Conservation (phyloP, 2,113 vertebrate genomes). For the Seriola aureovittata region DNA sequence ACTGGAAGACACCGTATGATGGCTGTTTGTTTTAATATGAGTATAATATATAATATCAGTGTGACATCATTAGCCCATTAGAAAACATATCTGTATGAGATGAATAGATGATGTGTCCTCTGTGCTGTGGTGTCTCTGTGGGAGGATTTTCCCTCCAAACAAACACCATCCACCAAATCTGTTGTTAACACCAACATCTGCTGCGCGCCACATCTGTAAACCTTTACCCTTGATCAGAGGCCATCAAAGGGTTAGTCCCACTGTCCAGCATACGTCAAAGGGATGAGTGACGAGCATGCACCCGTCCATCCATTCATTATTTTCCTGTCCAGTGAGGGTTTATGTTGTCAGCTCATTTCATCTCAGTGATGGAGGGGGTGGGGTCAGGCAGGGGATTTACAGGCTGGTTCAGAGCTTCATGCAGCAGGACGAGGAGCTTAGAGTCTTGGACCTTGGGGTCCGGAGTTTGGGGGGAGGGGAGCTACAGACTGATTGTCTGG, state of each 20-base stretch:
- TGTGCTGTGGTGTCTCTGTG: background rate
- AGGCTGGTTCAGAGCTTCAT: constrained; percentile 27
- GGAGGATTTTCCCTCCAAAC: constrained; percentile 36
- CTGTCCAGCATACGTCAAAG: constrained; percentile 26
- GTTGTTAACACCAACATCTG: constrained; percentile 37
- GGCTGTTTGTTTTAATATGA: no score
- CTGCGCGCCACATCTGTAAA: constrained; percentile 16
- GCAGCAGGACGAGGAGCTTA: constrained; percentile 4
- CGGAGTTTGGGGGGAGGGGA: constrained; percentile 13
- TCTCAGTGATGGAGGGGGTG: constrained; percentile 1
- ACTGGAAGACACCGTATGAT: no score
- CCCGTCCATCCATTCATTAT: constrained; percentile 52
- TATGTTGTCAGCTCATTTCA: constrained; percentile 42
- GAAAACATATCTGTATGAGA: background rate
- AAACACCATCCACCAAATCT: constrained; percentile 41
- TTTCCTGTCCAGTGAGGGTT: constrained; percentile 55
- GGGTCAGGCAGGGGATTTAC: constrained; percentile 47
- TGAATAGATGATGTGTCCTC: background rate
- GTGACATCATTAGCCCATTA: no score
- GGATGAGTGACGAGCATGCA: constrained; percentile 21
- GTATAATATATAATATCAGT: no score
- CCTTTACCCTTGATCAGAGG: background rate
- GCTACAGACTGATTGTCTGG: background rate
- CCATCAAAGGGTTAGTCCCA: background rate
- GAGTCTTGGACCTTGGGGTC: background rate